Evolutionary conservation across 2,888 invertebrate species (phyloP).

Genomic region (Junonia oenone): DNA sequence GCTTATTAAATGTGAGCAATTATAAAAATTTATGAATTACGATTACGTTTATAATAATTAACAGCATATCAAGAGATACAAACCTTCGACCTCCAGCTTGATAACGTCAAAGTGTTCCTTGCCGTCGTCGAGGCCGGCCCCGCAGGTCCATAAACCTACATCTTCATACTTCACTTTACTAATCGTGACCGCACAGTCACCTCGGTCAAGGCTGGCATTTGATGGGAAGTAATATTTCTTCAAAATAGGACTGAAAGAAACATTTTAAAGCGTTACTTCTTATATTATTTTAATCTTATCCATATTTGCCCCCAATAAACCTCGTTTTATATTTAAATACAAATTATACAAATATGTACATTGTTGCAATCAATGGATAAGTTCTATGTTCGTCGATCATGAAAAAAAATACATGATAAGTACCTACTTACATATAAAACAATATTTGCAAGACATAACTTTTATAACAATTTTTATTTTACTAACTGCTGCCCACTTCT

Average conservation of each 20-base stretch:
- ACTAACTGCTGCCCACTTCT: no score
- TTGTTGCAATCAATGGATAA: constrained; percentile 11
- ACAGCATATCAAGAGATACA: constrained; percentile 1
- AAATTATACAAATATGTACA: constrained; percentile 8
- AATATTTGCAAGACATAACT: no score
- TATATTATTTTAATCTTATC: background rate
- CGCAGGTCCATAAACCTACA: constrained; percentile 70
- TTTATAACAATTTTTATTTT: no score
- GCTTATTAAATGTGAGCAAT: no score
- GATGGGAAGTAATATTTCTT: constrained; percentile 62
- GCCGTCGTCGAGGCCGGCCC: constrained; percentile 60
- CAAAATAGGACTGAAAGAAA: constrained; percentile 53
- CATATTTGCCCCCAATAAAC: background rate
- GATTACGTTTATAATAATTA: background rate
- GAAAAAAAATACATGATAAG: background rate
- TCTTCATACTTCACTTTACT: constrained; percentile 56
- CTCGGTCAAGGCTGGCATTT: constrained; percentile 60
- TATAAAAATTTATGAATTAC: background rate
- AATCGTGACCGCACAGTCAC: constrained; percentile 74
- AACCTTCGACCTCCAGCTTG: constrained; percentile 57
- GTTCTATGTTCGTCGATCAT: constrained; percentile 6
- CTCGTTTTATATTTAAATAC: background rate
- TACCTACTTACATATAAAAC: background rate
- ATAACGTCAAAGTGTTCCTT: constrained; percentile 60
- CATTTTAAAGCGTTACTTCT: constrained; percentile 6